Conservation (phyloP, 2,888 invertebrate species). For the Teleiodes luculella region DNA sequence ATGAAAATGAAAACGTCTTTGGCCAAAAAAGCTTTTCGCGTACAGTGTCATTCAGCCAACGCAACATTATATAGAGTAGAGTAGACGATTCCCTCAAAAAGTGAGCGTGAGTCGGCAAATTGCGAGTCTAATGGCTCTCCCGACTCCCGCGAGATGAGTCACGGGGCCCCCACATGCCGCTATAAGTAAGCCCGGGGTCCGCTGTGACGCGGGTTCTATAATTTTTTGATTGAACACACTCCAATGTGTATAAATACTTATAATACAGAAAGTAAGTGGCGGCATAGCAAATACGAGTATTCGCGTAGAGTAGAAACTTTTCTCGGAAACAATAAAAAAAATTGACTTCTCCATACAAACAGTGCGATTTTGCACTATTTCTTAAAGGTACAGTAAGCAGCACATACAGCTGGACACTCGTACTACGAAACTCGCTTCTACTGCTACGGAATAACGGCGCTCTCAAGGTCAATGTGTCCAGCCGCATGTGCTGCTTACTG, state of each 20-base stretch:
- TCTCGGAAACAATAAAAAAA: no score
- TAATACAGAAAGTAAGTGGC: no score
- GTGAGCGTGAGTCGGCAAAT: conserved; percentile 64
- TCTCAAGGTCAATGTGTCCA: no score
- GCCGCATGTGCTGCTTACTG: no score
- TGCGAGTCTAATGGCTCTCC: conserved; percentile 63
- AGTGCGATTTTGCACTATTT: no score
- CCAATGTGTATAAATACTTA: not conserved
- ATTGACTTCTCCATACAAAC: no score
- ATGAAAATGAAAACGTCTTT: not conserved
- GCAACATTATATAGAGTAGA: conserved; percentile 28
- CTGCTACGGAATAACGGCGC: no score
- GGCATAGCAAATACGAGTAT: no score
- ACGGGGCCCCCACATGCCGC: conserved; percentile 61
- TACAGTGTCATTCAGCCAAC: conserved; percentile 32
- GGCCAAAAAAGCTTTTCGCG: conserved; percentile 21
- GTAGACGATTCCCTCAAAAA: conserved; percentile 50
- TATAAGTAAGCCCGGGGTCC: conserved; percentile 47
- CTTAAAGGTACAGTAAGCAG: no score
- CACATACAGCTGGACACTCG: no score
- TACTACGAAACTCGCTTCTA: no score
- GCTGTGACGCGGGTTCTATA: conserved; percentile 45
- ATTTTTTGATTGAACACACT: conserved; percentile 33
- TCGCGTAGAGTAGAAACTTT: no score
- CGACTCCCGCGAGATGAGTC: conserved; percentile 53